Base-by-base conservation (phyloP, 2,888 invertebrate genomes). In the Cryptophagus acutangulus region DNA sequence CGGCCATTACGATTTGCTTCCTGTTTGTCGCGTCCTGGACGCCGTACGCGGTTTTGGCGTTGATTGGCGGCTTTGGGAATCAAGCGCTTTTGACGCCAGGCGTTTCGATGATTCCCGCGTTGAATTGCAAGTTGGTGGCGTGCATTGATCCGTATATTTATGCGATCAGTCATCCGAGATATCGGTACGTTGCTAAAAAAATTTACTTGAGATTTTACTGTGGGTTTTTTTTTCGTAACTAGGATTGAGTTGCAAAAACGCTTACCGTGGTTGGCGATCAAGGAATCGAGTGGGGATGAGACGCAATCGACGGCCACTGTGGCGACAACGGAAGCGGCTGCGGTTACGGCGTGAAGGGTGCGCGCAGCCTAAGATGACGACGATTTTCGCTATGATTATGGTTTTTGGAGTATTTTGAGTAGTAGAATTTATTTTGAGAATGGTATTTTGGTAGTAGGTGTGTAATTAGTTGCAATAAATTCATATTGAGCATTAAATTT, bases 91-190 rank as follows among this genome's bases (percentile, higher is more conserved):
- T 87, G 3, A 86, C 87, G 1, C 87, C 87, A 0, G 81, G 79
- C 55, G 81, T 82, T 1, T 86, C 88, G 0, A 90, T 90, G 89
- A 80, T 90, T 53, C 90, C 90, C 2, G 89, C 90, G 0, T 79
- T 86, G 47, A 78, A 88, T 18, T 90, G 90, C 61, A 93, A 93
- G 73, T 73, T 82, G 37, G 91, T 92, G 0, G 91, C 93, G 1
- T 91, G 92, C 67, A 79, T 92, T 60, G 92, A 93, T 70, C 93
- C 93, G 0, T 89, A 90, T 73, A 82, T 90, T 1, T 91, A 90
- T 58, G 90, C 90, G 2, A 88, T 90, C 53, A 91, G 88, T 62
- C 93, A 93, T 75, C 92, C 92, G 3, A 84, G 78, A 72, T 87
- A 86, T 73, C 80, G 89, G 84, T 83, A 65, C 46, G 28, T 17